phyloP scores from a whole-genome alignment of 37 sponge, comb jelly and placozoan species.

The Cladorhizidae sp. region DNA sequence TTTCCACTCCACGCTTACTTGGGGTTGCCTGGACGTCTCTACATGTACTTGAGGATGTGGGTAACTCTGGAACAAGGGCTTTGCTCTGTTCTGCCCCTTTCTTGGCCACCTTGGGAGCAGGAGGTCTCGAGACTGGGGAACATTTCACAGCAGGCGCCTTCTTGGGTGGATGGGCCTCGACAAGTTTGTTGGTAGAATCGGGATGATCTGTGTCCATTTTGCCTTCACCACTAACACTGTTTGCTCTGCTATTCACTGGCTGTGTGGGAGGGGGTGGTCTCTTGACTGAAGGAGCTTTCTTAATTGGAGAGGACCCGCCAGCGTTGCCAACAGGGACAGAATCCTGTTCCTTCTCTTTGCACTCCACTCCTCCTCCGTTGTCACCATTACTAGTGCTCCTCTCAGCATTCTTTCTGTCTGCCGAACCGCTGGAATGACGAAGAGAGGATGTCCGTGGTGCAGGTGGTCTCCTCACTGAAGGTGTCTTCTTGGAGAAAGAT shows the following conservation, averaged over 20 bases:
- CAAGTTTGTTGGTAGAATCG: neutral
- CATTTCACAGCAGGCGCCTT: neutral
- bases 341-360: neutral
- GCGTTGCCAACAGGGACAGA: neutral
- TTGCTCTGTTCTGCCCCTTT: neutral
- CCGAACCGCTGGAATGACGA: neutral
- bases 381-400: neutral
- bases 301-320: neutral
- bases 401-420: neutral
- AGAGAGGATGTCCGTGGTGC: neutral
- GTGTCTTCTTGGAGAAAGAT: neutral
- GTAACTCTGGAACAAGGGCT: too few species aligned
- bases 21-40: too few species aligned
- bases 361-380: neutral
- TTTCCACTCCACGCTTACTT: too few species aligned
- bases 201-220: neutral
- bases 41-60: too few species aligned
- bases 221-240: neutral
- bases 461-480: constrained; percentile 12
- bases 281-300: neutral
- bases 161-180: neutral
- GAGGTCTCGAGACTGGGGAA: constrained; percentile 4
- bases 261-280: constrained; percentile 31
- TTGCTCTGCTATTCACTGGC: neutral
- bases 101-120: neutral